These are phyloP conservation scores for Rhineura floridana DNA, from an alignment of 2,113 vertebrate species.

Conservation along the genomic window DNA sequence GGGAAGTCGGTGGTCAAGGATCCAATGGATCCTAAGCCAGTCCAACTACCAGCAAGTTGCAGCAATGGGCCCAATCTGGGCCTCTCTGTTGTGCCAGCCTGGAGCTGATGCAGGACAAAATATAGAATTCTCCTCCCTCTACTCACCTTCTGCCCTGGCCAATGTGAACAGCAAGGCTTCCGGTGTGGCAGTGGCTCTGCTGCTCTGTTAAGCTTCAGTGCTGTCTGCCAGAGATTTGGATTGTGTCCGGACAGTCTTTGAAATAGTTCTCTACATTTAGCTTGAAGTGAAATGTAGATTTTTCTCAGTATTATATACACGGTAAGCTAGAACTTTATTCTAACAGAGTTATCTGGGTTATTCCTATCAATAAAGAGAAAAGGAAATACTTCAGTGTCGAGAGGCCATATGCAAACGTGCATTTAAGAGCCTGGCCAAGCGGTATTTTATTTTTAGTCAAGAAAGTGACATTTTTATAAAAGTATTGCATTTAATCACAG, in stretches of 20 bases:
- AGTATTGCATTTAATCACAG: not conserved
- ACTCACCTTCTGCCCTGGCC: too few relatives aligned
- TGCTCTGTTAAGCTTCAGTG: too few relatives aligned
- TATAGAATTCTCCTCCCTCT: too few relatives aligned
- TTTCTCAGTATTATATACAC: not conserved
- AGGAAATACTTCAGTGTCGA: conserved; percentile 34
- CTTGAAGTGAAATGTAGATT: conserved; percentile 16
- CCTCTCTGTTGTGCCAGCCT: too few relatives aligned
- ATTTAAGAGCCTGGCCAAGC: not conserved
- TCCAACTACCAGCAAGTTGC: too few relatives aligned
- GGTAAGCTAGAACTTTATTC: not conserved
- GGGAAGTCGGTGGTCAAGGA: too few relatives aligned
- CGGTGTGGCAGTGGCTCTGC: too few relatives aligned
- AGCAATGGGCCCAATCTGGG: too few relatives aligned
- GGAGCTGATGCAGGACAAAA: too few relatives aligned
- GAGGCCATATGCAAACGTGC: conserved; percentile 21
- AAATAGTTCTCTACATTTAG: not conserved
- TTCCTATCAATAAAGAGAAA: conserved; percentile 2
- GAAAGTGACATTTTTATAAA: not conserved
- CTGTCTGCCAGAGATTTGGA: too few relatives aligned
- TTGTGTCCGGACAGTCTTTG: not conserved
- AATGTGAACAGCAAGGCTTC: too few relatives aligned
- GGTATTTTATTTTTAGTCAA: conserved; percentile 10
- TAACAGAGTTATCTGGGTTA: conserved; percentile 2
- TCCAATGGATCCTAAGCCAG: too few relatives aligned